Conservation (phyloP, 2,797 vertebrate genomes). For the Typhlichthys subterraneus region DNA sequence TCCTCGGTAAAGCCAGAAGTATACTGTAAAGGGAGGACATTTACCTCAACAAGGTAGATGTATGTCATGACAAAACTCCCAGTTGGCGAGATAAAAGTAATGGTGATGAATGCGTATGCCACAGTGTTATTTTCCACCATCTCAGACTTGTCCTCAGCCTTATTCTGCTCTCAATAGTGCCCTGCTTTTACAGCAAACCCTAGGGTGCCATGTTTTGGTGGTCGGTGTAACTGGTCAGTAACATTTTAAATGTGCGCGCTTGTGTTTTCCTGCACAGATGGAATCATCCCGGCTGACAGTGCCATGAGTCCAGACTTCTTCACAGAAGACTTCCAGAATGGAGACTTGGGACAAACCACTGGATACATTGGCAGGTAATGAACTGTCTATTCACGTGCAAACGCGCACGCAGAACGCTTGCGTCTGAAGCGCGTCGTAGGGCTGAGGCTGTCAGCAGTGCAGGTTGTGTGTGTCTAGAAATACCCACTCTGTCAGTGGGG, state of each 20-base stretch:
- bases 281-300: constrained; percentile 82
- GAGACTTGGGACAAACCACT: constrained; percentile 78
- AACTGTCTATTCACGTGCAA: not conserved
- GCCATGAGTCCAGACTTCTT: constrained; percentile 86
- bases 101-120: not conserved
- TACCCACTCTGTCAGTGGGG: constrained; percentile 22
- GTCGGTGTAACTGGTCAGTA: not conserved
- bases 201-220: not conserved
- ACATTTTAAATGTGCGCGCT: not conserved
- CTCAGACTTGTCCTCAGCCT: not conserved
- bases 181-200: not conserved
- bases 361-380: constrained; percentile 81
- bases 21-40: not conserved
- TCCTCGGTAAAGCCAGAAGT: not conserved
- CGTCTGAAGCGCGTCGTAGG: not conserved
- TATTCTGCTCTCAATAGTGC: not conserved
- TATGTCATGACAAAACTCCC: not conserved
- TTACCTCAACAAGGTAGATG: not conserved
- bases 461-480: constrained; percentile 27
- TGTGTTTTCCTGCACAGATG: constrained; percentile 71
- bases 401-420: not conserved
- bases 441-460: constrained; percentile 25
- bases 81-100: not conserved
- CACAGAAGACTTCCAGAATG: constrained; percentile 81
- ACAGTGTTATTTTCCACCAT: not conserved